Evolutionary conservation across 64 coral and sea anemone species (phyloP), one percentile per base, ranked within the genome.

Genomic region (Platygyra sinensis): DNA sequence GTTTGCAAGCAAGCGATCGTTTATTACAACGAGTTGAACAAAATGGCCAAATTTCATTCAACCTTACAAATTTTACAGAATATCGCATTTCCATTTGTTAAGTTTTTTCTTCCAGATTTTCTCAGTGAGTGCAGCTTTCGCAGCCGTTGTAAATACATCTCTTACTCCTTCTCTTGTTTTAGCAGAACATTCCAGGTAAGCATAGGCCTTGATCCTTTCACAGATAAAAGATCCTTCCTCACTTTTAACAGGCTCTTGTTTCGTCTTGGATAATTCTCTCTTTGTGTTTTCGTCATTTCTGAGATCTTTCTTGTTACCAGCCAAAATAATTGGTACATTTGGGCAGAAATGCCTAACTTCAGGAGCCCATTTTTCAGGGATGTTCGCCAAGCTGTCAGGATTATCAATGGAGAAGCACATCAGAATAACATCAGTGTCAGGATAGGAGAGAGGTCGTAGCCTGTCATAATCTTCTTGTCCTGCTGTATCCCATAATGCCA

Each of bases 241-340:
- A 64, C 17, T 63, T 83, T 95, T 95, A 39, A 98, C 93, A 38
- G 96, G 96, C 55, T 95, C 87, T 61, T 98, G 93, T 59, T 98
- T 98, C 90, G 93, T 95, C 90, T 98, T 98, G 17, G 87, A 69
- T 71, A 98, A 80, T 62, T 93, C 93, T 73, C 93, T 74, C 80
- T 95, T 95, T 31, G 93, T 98, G 73, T 87, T 90, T 54, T 95
- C 93, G 67, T 98, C 96, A 83, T 95, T 93, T 71, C 96, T 92
- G 10, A 98, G 71, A 98, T 98, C 96, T 90, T 95, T 98, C 87
- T 98, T 98, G 90, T 98, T 98, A 64, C 96, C 96, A 60, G 95
- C 96, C 67, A 98, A 73, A 55, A 98, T 98, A 30, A 98, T 98
- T 33, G 93, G 96, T n/a, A 93, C 96, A 89, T 95, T 98, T 14